These are phyloP conservation scores for Brachionus koreanus DNA, from an alignment of 1,140 invertebrate species.

Conservation along the genomic window DNA sequence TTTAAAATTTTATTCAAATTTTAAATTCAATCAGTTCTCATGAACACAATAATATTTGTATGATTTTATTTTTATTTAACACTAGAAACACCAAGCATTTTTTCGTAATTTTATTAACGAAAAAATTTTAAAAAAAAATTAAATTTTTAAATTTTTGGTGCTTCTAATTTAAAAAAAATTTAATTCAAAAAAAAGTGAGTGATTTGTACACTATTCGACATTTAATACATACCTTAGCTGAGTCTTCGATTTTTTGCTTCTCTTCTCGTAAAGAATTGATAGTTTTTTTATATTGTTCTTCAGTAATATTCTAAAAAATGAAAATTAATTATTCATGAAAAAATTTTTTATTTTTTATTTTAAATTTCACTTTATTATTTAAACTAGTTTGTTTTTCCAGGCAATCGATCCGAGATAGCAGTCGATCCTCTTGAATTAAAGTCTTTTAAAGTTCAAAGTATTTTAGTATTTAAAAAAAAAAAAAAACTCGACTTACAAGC, in stretches of 20 bases:
- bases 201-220: no score
- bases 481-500: not conserved
- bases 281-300: conserved; percentile 13
- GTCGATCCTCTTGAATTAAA: conserved; percentile 30
- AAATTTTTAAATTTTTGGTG: no score
- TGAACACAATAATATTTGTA: no score
- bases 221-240: not conserved
- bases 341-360: not conserved
- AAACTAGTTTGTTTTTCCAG: conserved; percentile 24
- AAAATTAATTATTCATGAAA: not conserved
- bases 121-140: no score
- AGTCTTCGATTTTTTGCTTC: conserved; percentile 30
- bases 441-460: not conserved
- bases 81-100: no score
- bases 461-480: not conserved
- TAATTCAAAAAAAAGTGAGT: no score
- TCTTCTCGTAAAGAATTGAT: conserved; percentile 16
- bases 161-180: no score
- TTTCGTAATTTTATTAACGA: no score
- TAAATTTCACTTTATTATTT: conserved; percentile 30
- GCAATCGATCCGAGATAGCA: conserved; percentile 36
- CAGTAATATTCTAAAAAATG: not conserved
- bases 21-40: no score
- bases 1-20: no score
- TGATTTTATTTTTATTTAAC: no score